Evolutionary conservation across 2,888 invertebrate genomes (phyloP).

Genomic region (Malacosoma neustria): DNA sequence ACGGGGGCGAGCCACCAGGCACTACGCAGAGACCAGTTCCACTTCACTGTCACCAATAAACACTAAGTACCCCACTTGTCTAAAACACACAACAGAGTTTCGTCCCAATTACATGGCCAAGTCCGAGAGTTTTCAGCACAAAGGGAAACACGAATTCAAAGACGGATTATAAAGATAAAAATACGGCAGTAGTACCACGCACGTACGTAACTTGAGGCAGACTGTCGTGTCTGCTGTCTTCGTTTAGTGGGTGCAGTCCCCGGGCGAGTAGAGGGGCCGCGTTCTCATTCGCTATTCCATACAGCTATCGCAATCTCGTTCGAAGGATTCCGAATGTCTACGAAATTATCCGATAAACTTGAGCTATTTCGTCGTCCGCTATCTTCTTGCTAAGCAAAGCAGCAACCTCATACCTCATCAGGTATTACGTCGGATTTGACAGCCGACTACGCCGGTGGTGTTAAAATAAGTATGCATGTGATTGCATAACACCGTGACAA

Average conservation of each 20-base stretch:
- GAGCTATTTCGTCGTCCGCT: conserved; percentile 38
- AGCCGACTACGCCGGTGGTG: conserved; percentile 5
- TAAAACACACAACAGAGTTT: neutral
- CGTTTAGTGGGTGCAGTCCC: conserved; percentile 27
- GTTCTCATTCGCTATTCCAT: conserved; percentile 35
- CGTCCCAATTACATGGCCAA: conserved; percentile 11
- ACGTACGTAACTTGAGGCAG: conserved; percentile 39
- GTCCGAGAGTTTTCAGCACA: conserved; percentile 31
- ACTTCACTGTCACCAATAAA: conserved; percentile 54
- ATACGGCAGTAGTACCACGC: conserved; percentile 28
- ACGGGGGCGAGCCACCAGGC: conserved; percentile 60
- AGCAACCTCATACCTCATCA: too few relatives aligned
- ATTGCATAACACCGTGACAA: too few relatives aligned
- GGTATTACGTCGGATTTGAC: conserved; percentile 36
- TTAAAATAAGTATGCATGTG: too few relatives aligned
- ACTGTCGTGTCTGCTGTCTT: conserved; percentile 49
- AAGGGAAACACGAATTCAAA: conserved; percentile 53
- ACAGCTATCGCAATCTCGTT: conserved; percentile 40
- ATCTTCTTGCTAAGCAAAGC: too few relatives aligned
- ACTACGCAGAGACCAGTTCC: conserved; percentile 50
- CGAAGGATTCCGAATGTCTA: conserved; percentile 39
- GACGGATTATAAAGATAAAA: conserved; percentile 37
- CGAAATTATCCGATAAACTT: conserved; percentile 38
- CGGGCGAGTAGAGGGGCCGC: conserved; percentile 35
- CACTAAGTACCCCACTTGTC: conserved; percentile 22